phyloP scores from a whole-genome alignment of 2,113 vertebrate species.

The Percina caprodes region DNA sequence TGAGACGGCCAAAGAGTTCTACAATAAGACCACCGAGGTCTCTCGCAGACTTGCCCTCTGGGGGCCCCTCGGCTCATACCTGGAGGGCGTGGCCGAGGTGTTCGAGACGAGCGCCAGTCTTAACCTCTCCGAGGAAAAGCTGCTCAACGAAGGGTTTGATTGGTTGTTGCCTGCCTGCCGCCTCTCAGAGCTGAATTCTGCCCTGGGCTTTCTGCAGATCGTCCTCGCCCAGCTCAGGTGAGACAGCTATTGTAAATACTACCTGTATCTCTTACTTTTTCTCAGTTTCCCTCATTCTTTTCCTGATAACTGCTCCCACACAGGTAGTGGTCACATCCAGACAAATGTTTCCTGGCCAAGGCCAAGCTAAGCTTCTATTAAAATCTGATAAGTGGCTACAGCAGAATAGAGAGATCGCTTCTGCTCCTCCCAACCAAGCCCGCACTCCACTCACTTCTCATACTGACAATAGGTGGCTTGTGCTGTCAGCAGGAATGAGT shows the following conservation, averaged over 20 bases:
- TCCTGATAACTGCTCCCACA: slow-evolving; percentile 18
- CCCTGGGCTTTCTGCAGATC: slow-evolving; percentile 89
- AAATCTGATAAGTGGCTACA: slow-evolving; percentile 52
- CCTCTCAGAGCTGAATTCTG: slow-evolving; percentile 88
- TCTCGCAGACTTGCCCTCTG: slow-evolving; percentile 90
- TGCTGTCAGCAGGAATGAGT: slow-evolving; percentile 54
- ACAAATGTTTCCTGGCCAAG: slow-evolving; percentile 46
- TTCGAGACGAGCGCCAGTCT: slow-evolving; percentile 91
- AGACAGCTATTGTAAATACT: slow-evolving; percentile 41
- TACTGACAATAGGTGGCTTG: slow-evolving; percentile 73
- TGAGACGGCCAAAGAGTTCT: slow-evolving; percentile 92
- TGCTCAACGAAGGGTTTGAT: slow-evolving; percentile 94
- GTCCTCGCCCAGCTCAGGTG: slow-evolving; percentile 92
- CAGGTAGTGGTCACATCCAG: slow-evolving; percentile 42
- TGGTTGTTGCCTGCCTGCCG: slow-evolving; percentile 94
- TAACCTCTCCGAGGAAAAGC: slow-evolving; percentile 91
- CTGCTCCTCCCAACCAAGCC: slow-evolving; percentile 33
- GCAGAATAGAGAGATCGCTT: slow-evolving; percentile 37
- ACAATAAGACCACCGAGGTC: slow-evolving; percentile 88
- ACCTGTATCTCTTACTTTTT: not conserved
- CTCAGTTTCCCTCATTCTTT: slow-evolving; percentile 24
- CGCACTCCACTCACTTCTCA: slow-evolving; percentile 49
- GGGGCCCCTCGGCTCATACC: slow-evolving; percentile 90
- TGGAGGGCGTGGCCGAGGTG: slow-evolving; percentile 93
- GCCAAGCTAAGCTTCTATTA: slow-evolving; percentile 48